phyloP scores from a whole-genome alignment of 2,113 vertebrate genomes.

The Gymnarchus niloticus region DNA sequence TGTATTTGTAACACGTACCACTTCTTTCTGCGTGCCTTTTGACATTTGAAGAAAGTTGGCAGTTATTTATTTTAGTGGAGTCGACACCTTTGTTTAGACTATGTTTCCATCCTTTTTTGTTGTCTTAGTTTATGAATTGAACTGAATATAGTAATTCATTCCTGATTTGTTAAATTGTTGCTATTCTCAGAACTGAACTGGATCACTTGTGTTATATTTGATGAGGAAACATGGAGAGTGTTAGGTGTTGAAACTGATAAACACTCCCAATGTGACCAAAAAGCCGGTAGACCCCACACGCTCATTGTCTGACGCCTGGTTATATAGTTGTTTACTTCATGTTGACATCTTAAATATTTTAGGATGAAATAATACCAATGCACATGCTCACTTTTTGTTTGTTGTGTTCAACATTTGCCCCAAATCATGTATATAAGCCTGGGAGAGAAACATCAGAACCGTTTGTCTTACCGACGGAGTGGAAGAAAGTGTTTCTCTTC shows the following conservation, averaged over 20 bases:
- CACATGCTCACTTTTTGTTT: constrained; percentile 39
- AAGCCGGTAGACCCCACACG: not conserved
- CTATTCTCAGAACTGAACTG: not conserved
- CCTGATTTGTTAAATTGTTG: not conserved
- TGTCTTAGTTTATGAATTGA: not conserved
- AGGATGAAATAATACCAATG: constrained; percentile 37
- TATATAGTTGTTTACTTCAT: constrained; percentile 36
- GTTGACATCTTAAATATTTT: constrained; percentile 53
- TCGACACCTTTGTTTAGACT: not conserved
- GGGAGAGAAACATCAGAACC: constrained; percentile 23
- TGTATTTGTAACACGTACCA: not conserved
- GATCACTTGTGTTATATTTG: constrained; percentile 38
- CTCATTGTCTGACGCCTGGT: constrained; percentile 14
- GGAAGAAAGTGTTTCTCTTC: not conserved
- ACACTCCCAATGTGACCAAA: constrained; percentile 30
- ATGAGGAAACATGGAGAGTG: constrained; percentile 38
- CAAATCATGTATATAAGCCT: constrained; percentile 50
- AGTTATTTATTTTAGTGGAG: not conserved
- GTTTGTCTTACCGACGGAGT: not conserved
- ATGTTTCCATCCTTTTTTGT: not conserved
- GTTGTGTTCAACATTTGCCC: constrained; percentile 47
- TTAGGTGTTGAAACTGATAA: constrained; percentile 50
- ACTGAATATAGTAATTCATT: not conserved
- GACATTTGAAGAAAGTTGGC: not conserved
- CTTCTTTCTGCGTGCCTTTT: not conserved